Evolutionary conservation across 2,113 vertebrate genomes (phyloP).

Genomic region (Muscicapa adusta): DNA sequence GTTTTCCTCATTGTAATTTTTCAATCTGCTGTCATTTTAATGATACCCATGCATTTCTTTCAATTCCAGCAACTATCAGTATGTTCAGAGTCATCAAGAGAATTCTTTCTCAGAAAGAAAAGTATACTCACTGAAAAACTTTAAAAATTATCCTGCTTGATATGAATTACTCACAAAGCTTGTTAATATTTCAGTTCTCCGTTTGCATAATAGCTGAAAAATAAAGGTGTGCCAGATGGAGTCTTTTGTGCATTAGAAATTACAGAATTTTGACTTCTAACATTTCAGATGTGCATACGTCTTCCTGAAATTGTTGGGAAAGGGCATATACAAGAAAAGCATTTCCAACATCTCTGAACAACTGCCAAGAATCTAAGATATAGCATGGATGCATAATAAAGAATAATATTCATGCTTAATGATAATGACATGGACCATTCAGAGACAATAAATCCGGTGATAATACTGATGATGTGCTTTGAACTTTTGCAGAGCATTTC

Average conservation of each 20-base stretch:
- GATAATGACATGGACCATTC: not conserved
- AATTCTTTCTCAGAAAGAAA: constrained; percentile 66
- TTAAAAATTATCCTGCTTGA: constrained; percentile 52
- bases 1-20: constrained; percentile 63
- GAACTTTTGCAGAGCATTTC: not conserved
- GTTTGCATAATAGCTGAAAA: constrained; percentile 62
- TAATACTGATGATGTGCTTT: not conserved
- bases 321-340: not conserved
- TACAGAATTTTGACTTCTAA: constrained; percentile 32
- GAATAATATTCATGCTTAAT: not conserved
- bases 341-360: not conserved
- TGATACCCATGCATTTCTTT: constrained; percentile 53
- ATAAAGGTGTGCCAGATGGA: constrained; percentile 50
- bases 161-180: constrained; percentile 62
- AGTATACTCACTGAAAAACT: constrained; percentile 42
- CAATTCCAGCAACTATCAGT: constrained; percentile 38
- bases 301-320: constrained; percentile 18
- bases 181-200: constrained; percentile 63
- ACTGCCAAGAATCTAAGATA: not conserved
- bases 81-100: constrained; percentile 47
- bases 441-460: not conserved
- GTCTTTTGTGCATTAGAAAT: constrained; percentile 31
- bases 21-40: constrained; percentile 63
- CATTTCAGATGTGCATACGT: not conserved
- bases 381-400: not conserved